A percentile compares a stretch with the other conserved stretches of the same genome.
phyloP scores from a whole-genome alignment of 2,113 vertebrate genomes.

The Illadopsis cleaveri region DNA sequence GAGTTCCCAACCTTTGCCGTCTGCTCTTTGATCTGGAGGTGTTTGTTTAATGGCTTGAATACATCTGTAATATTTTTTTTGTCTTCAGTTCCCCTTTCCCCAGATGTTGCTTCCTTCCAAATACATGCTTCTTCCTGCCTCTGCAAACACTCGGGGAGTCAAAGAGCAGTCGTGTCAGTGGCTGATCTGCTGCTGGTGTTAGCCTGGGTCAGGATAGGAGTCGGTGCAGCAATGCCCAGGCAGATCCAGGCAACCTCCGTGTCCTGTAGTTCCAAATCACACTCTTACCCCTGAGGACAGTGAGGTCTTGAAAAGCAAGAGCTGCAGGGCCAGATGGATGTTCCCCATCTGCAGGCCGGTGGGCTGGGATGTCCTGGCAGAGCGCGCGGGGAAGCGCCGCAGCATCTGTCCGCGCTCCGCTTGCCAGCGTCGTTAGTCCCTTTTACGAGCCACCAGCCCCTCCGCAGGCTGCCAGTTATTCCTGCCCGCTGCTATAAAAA shows the following conservation, averaged over 20 bases:
- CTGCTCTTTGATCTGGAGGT: constrained; percentile 19
- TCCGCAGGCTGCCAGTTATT: not conserved
- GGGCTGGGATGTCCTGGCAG: constrained; percentile 34
- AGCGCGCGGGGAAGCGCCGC: not conserved
- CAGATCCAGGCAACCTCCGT: not conserved
- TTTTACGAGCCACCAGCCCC: constrained; percentile 49
- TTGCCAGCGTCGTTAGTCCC: not conserved
- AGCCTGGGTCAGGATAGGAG: not conserved
- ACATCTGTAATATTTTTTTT: constrained; percentile 24
- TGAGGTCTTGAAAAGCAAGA: not conserved
- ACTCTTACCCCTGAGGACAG: not conserved
- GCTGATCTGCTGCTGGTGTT: not conserved
- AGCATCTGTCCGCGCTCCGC: not conserved
- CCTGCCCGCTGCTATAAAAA: not conserved
- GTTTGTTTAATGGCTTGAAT: constrained; percentile 8
- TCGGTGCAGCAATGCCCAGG: rapidly evolving
- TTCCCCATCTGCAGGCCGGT: not conserved
- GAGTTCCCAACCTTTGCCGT: constrained; percentile 6
- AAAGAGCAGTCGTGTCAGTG: rapidly evolving
- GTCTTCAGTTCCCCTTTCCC: not conserved
- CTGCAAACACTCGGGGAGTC: not conserved
- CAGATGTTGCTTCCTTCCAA: constrained; percentile 34
- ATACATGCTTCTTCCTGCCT: not conserved
- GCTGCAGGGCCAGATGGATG: not conserved
- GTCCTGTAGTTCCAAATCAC: not conserved